Conservation (phyloP, 2,113 vertebrate species). For the Brachyistius frenatus region DNA sequence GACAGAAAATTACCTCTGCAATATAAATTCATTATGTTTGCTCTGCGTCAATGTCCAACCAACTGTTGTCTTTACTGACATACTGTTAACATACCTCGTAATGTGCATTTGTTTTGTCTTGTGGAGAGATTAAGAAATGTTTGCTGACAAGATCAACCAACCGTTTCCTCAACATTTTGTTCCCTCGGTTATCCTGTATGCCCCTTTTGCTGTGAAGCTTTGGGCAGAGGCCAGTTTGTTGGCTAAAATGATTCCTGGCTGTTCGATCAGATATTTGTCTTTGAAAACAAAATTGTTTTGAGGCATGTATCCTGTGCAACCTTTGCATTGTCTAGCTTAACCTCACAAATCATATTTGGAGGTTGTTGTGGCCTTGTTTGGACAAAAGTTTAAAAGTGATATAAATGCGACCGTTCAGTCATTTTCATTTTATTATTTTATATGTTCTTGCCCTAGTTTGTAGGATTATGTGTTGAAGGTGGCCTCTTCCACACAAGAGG, state of each 20-base stretch:
- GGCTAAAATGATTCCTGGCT: constrained; percentile 11
- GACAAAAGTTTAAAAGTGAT: background rate
- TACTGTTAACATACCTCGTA: no score
- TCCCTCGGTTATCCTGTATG: background rate
- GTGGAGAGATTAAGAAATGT: no score
- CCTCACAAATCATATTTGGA: constrained; percentile 5
- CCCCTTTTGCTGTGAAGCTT: background rate
- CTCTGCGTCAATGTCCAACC: no score
- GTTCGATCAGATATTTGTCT: background rate
- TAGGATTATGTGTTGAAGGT: constrained; percentile 21
- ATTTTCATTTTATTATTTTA: constrained; percentile 15
- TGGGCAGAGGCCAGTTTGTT: background rate
- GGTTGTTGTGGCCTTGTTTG: background rate
- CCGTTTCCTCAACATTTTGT: background rate
- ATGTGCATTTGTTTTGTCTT: no score
- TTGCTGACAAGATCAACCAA: no score
- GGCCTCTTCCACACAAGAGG: constrained; percentile 12
- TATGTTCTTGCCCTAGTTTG: background rate
- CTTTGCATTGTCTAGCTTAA: background rate
- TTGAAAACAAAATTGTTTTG: constrained; percentile 28
- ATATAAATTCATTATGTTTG: no score
- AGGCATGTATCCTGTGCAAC: background rate
- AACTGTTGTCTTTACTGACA: no score
- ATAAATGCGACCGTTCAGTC: background rate
- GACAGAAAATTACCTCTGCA: no score